Base-by-base conservation (phyloP, 2,113 vertebrate genomes). In the Indicator indicator region DNA sequence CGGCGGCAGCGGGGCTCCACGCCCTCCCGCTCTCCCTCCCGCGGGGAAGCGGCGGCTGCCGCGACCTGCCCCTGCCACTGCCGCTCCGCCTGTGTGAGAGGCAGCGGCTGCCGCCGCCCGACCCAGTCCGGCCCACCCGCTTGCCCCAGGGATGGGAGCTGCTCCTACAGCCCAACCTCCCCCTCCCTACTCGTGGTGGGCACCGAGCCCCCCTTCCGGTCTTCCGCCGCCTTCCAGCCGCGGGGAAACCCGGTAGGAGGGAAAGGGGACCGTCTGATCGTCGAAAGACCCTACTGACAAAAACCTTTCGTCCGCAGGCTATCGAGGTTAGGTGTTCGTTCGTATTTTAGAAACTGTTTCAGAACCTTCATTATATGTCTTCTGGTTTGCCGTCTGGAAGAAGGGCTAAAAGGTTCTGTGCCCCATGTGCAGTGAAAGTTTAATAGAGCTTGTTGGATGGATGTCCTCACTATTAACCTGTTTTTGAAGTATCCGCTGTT, bases 291-390 rank as follows among this genome's bases (percentile, higher is more conserved):
- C 4, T 48, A 26, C 36, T 1, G 73, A 12, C 54, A 9, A 9
- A 12, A 5, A 0, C 11, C 4, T 14, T 14, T 1, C 11, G 58
- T 2, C 24, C 26, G 8, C 50, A 2, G 58, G 13, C 36, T 84
- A 3, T 15, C 18, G 50, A 0, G 2, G 0, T 21, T 16, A 1
- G 13, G 12, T 6, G 52, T 12, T 20, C 13, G 2, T 3, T 20
- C 13, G 3, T 4, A 2, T 1, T 27, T 28, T 27, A 1, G 30
- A 4, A 60, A 62, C 24, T 1, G 1, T 46, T 27, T 2, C 79
- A 4, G 48, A 70, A 6, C 48, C 67, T 21, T 18, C 70, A 0
- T 46, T 5, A 0, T 0, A 1, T 4, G 64, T 0, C 40, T 19
- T 2, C 5, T 3, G 24, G 0, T n/a, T 7, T 30, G 7, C 16